Base-by-base conservation (phyloP, 1,140 invertebrate species). In the Drosophila ironensis region DNA sequence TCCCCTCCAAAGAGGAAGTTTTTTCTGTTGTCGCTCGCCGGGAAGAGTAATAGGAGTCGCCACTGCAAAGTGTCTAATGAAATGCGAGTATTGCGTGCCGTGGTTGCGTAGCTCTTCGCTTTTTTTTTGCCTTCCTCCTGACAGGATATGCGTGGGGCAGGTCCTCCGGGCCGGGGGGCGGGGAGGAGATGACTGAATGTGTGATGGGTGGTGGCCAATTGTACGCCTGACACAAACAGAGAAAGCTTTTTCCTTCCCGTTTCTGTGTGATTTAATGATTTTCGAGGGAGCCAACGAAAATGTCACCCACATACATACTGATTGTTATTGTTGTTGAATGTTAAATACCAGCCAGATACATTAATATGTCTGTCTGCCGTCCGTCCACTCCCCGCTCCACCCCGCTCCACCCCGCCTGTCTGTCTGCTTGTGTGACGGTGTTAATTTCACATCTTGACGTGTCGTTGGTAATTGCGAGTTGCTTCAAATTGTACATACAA, bases 391-490 rank as follows among this genome's bases (percentile, higher is more conserved):
- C 19, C 37, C 47, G n/a, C 45, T 16, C 28, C 11, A 16, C 4
- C 35, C 42, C 54, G 38, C 35, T 45, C 38, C 41, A 40, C 11
- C 30, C 9, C 42, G 47, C 41, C 67, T 50, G 56, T 38, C 40
- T 51, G 42, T 47, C 70, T 41, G 73, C 48, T 77, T 82, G 80
- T 80, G 80, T 86, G 80, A 84, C 80, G 80, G 80, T 86, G 80
- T 86, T 86, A 86, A 86, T 86, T 86, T 86, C 80, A 80, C 80
- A 86, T 87, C 80, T 86, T 86, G 80, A 86, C 80, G 80, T 86
- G 80, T 86, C 71, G 80, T 87, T 86, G 80, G 80, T 87, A 86
- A 86, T 86, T 86, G 80, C 71, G 74, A 86, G 74, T 80, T 77
- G 80, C 80, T 75, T 72, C 54, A 86, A 80, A 86, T 74, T 86